Conservation (phyloP, 2,888 invertebrate species). For the Deilephila porcellus region DNA sequence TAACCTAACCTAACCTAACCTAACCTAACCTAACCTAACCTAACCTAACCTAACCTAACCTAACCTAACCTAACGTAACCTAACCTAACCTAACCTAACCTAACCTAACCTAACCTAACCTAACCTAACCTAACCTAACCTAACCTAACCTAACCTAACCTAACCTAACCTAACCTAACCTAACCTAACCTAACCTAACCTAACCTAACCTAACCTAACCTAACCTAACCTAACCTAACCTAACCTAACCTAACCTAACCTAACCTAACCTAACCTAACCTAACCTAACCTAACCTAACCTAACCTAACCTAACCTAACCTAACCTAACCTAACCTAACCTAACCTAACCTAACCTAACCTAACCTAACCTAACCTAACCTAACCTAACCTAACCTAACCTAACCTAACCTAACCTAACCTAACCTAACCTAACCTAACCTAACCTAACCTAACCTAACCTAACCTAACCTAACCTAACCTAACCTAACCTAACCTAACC, state of each 20-base stretch:
- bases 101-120: constrained; percentile 37
- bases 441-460: constrained; percentile 41
- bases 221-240: constrained; percentile 38
- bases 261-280: constrained; percentile 41
- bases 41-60: constrained; percentile 36
- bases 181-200: constrained; percentile 44
- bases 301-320: constrained; percentile 37
- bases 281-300: constrained; percentile 41
- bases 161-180: constrained; percentile 42
- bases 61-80: constrained; percentile 35
- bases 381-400: constrained; percentile 36
- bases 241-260: constrained; percentile 35
- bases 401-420: constrained; percentile 39
- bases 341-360: constrained; percentile 32
- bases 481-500: constrained; percentile 39
- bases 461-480: constrained; percentile 40
- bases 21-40: constrained; percentile 34
- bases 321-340: constrained; percentile 32
- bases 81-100: constrained; percentile 36
- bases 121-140: constrained; percentile 37
- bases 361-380: constrained; percentile 34
- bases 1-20: constrained; percentile 35
- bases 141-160: constrained; percentile 43
- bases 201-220: constrained; percentile 42
- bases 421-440: constrained; percentile 40